phyloP scores from a whole-genome alignment of 2,888 invertebrate genomes.

The Tiliacea citrago region DNA sequence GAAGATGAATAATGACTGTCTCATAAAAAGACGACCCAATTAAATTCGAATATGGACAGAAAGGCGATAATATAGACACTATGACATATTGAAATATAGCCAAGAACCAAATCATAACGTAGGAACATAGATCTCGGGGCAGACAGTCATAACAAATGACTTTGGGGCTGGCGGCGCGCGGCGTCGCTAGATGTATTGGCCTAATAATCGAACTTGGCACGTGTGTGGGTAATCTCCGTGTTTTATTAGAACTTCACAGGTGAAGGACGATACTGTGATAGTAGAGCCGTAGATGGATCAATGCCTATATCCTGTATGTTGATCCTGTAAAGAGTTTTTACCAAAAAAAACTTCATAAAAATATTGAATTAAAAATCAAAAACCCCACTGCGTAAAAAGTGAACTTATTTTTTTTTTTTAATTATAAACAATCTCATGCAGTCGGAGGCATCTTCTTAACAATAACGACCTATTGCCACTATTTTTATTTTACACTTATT shows the following conservation, averaged over 20 bases:
- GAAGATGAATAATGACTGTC: conserved; percentile 27
- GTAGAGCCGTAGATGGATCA: not conserved
- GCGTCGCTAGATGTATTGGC: conserved; percentile 46
- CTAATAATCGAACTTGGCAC: conserved; percentile 47
- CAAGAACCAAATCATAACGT: conserved; percentile 47
- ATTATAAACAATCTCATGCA: too few relatives aligned
- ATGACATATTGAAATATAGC: conserved; percentile 47
- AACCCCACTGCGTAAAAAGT: too few relatives aligned
- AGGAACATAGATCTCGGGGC: conserved; percentile 32
- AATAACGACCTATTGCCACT: too few relatives aligned
- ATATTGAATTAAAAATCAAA: too few relatives aligned
- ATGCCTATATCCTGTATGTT: not conserved
- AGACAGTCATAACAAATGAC: conserved; percentile 50
- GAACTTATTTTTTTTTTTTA: too few relatives aligned
- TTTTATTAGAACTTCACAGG: conserved; percentile 41
- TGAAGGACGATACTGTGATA: not conserved
- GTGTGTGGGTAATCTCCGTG: conserved; percentile 29
- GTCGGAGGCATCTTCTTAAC: too few relatives aligned
- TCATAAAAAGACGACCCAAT: conserved; percentile 42
- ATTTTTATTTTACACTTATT: too few relatives aligned
- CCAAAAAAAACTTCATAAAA: too few relatives aligned
- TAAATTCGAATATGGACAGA: conserved; percentile 36
- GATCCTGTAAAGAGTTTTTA: not conserved
- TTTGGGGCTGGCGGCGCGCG: conserved; percentile 16
- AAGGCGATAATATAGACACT: conserved; percentile 28